Evolutionary conservation across 2,113 vertebrate genomes (phyloP), one percentile per base, ranked within the genome.

Genomic region (Psilopogon haemacephalus): DNA sequence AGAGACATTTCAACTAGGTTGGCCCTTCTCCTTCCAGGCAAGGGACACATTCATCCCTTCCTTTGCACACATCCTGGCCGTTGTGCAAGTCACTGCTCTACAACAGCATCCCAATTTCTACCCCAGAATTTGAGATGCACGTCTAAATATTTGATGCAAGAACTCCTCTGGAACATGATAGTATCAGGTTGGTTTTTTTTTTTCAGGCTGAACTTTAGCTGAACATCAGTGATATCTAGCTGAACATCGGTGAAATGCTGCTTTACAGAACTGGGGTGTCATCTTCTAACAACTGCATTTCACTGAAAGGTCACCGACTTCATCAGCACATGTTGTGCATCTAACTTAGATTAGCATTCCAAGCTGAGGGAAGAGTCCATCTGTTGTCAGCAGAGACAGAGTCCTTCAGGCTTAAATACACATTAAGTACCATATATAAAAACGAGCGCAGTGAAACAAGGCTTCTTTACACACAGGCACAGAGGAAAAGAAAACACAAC

Each of bases 261-360:
- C 52, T 76, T 77, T 77, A 50, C 46, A 26, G 50, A 94, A 91
- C 38, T 11, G 72, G 54, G 88, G 80, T 2, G 12, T 71, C 54
- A 62, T 42, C 54, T 74, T 48, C 60, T 38, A 80, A 80, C 52
- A 88, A 74, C 27, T 58, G 79, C 78, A 35, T 68, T 80, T 87
- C 83, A 37, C 56, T 65, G 88, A 88, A 91, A 88, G 91, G 91
- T 93, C 91, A 90, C 48, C 75, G 85, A 67, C 87, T 95, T 54
- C 78, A 86, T 46, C 81, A 60, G 68, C 38, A 84, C 77, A 76
- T 8, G 9, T 2, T 78, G 63, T 7, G 13, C 69, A 67, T 69
- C 70, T 58, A 85, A 67, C 59, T 90, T 55, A 73, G 86, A 92
- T 65, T 30, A 80, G 60, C 67, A 52, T 70, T 64, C 73, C 20